phyloP scores from a whole-genome alignment of 2,113 vertebrate species.

The Sapajus apella region DNA sequence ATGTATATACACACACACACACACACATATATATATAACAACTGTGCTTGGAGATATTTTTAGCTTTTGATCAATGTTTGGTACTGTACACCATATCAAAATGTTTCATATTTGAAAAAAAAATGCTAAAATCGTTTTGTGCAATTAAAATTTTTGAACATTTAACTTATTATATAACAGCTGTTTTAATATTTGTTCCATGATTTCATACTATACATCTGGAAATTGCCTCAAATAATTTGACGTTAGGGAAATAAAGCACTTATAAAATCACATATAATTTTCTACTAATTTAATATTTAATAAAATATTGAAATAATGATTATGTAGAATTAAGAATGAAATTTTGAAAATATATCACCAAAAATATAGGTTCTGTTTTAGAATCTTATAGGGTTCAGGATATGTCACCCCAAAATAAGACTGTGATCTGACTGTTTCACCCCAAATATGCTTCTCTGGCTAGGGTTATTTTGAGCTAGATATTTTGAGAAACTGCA shows the following conservation, averaged over 20 bases:
- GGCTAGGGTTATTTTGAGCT: background rate
- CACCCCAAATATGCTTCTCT: background rate
- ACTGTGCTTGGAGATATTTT: background rate
- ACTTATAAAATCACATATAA: background rate
- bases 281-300: background rate
- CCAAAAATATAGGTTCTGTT: background rate
- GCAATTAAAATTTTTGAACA: background rate
- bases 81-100: background rate
- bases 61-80: background rate
- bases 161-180: background rate
- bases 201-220: background rate
- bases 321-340: background rate
- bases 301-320: background rate
- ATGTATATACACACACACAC: too few relatives aligned
- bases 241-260: background rate
- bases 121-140: background rate
- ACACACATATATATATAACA: background rate
- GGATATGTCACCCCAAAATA: background rate
- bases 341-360: background rate
- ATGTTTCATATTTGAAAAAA: background rate
- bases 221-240: background rate
- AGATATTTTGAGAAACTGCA: background rate
- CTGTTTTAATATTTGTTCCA: constrained; percentile 19
- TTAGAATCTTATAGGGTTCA: background rate
- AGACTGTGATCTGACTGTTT: background rate